Conservation (phyloP, 1,140 invertebrate genomes). For the Centruroides vittatus region DNA sequence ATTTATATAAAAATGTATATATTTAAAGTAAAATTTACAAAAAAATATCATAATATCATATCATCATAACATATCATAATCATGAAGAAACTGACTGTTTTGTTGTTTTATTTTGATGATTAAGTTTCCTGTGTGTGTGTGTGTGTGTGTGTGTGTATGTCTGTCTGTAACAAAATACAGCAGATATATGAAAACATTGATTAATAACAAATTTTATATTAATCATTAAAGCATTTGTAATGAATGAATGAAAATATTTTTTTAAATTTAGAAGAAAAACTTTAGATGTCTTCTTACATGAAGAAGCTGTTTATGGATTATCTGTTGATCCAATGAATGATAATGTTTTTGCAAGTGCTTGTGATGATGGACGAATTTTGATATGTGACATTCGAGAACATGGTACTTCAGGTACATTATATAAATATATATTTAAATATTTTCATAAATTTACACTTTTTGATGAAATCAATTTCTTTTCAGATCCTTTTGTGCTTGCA, state of each 20-base stretch:
- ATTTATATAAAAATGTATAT: no score
- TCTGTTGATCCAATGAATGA: slow-evolving; percentile 70
- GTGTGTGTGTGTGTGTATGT: neutral
- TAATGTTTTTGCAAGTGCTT: slow-evolving; percentile 69
- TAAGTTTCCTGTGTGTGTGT: neutral
- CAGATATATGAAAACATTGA: no score
- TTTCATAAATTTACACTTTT: neutral
- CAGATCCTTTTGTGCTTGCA: slow-evolving; percentile 47
- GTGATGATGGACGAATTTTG: slow-evolving; percentile 73
- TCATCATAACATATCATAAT: no score
- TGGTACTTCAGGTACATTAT: slow-evolving; percentile 4
- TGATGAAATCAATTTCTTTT: slow-evolving; percentile 12
- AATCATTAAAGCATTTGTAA: no score
- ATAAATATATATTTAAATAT: neutral
- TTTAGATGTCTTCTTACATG: slow-evolving; percentile 61
- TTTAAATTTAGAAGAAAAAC: slow-evolving; percentile 42
- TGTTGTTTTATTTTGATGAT: no score
- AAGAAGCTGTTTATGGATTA: slow-evolving; percentile 77
- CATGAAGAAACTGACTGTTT: no score
- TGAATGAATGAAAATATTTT: no score
- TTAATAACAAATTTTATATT: no score
- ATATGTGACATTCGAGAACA: slow-evolving; percentile 63
- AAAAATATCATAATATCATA: no score
- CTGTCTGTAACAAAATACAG: neutral
- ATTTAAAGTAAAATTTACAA: no score